These are phyloP conservation scores for Selenia dentaria DNA, from an alignment of 2,888 invertebrate genomes.

Conservation along the genomic window DNA sequence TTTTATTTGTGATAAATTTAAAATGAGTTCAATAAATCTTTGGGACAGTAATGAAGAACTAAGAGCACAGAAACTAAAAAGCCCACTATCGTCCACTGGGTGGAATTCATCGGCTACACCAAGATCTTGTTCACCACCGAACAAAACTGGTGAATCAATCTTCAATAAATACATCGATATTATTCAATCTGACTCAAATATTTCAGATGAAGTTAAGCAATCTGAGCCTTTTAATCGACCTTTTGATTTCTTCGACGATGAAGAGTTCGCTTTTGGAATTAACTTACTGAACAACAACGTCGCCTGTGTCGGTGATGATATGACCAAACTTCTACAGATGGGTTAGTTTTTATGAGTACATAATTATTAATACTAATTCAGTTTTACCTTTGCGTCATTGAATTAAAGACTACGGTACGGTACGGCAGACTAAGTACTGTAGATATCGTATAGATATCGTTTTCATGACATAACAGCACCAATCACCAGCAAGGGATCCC, in stretches of 20 bases:
- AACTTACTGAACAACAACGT: conserved; percentile 74
- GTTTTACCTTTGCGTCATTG: too few species aligned
- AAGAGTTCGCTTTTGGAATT: conserved; percentile 74
- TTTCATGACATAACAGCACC: too few species aligned
- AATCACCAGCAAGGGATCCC: too few species aligned
- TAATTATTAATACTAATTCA: too few species aligned
- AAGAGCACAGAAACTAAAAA: conserved; percentile 33
- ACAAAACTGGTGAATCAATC: conserved; percentile 56
- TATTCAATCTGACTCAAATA: conserved; percentile 62
- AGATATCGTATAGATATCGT: too few species aligned
- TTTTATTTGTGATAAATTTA: conserved; percentile 20
- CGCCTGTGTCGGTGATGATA: conserved; percentile 74
- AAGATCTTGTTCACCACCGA: conserved; percentile 51
- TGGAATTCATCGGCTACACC: conserved; percentile 49
- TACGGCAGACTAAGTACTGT: too few species aligned
- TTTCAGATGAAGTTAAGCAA: conserved; percentile 51
- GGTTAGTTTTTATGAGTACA: conserved; percentile 57
- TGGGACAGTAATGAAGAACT: conserved; percentile 41
- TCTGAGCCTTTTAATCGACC: conserved; percentile 62
- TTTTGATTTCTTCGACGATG: conserved; percentile 74
- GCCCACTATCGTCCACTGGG: conserved; percentile 41
- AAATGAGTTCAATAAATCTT: conserved; percentile 40
- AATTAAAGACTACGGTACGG: too few species aligned
- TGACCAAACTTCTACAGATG: conserved; percentile 73
- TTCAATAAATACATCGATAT: conserved; percentile 65